Percentiles rank a stretch among this genome's conserved stretches.
phyloP scores from a whole-genome alignment of 2,113 vertebrate genomes.

The Ranitomeya imitator region DNA sequence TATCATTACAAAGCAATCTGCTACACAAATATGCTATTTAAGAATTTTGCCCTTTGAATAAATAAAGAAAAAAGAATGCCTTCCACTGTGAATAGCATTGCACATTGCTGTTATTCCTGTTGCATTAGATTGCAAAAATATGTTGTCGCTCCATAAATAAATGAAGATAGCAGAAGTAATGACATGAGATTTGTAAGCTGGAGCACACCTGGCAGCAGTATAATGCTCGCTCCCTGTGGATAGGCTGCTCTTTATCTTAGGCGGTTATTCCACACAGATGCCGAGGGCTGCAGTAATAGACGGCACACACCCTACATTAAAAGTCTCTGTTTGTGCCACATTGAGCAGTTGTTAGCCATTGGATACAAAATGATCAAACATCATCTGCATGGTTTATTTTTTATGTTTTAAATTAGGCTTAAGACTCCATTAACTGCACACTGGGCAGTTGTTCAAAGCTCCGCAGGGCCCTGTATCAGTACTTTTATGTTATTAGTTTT shows the following conservation, averaged over 20 bases:
- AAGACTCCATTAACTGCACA: constrained; percentile 52
- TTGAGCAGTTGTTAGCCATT: constrained; percentile 45
- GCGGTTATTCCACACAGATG: constrained; percentile 26
- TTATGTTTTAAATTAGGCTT: constrained; percentile 55
- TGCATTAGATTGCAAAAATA: neutral
- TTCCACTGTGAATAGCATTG: neutral
- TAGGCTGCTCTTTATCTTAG: constrained; percentile 41
- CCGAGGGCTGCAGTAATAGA: constrained; percentile 36
- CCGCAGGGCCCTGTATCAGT: constrained; percentile 44
- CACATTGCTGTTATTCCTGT: neutral
- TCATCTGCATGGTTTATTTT: constrained; percentile 52
- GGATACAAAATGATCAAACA: constrained; percentile 53
- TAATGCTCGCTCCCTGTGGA: constrained; percentile 43
- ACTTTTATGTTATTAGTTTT: constrained; percentile 53
- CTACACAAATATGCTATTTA: neutral
- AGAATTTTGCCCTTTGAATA: neutral
- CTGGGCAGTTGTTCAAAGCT: constrained; percentile 52
- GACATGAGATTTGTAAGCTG: constrained; percentile 22
- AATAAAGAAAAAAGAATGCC: neutral
- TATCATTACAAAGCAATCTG: neutral
- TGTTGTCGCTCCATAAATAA: constrained; percentile 41
- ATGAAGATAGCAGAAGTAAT: constrained; percentile 35
- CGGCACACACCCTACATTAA: constrained; percentile 50
- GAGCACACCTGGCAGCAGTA: constrained; percentile 34
- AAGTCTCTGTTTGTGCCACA: constrained; percentile 51